Percentiles rank a stretch among this genome's conserved stretches.
Conservation (phyloP, 2,797 vertebrate species). For the Malacoctenus gilli region DNA sequence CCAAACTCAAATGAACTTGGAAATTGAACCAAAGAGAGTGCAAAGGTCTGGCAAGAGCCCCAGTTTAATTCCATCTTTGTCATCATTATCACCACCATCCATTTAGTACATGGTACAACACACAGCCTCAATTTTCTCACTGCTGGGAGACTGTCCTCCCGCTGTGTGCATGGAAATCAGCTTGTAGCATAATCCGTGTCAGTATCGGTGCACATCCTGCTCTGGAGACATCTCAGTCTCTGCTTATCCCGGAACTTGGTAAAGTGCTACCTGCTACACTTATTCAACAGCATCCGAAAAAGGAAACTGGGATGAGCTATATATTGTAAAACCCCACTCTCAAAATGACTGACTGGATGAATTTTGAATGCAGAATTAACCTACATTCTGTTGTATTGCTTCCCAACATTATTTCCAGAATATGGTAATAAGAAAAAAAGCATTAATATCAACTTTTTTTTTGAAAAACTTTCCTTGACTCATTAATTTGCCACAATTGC, state of each 20-base stretch:
- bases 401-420: slow-evolving; percentile 40
- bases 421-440: slow-evolving; percentile 32
- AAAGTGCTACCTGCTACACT: slow-evolving; percentile 43
- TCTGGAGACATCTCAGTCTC: slow-evolving; percentile 45
- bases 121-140: slow-evolving; percentile 37
- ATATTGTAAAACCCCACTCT: slow-evolving; percentile 37
- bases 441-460: slow-evolving; percentile 34
- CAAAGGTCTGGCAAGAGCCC: slow-evolving; percentile 49
- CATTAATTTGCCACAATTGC: slow-evolving; percentile 11
- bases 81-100: slow-evolving; percentile 49
- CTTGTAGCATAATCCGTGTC: slow-evolving; percentile 52
- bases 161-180: slow-evolving; percentile 61
- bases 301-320: slow-evolving; percentile 34
- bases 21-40: slow-evolving; percentile 47
- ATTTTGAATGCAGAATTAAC: slow-evolving; percentile 66
- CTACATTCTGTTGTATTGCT: slow-evolving; percentile 50
- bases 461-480: slow-evolving; percentile 26
- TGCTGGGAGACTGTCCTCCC: slow-evolving; percentile 39
- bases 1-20: slow-evolving; percentile 33
- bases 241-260: slow-evolving; percentile 44
- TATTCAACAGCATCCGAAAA: slow-evolving; percentile 37
- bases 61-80: slow-evolving; percentile 55
- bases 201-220: slow-evolving; percentile 42
- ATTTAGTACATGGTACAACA: slow-evolving; percentile 44
- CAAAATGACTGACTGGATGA: slow-evolving; percentile 37